Conservation (phyloP, 2,797 vertebrate genomes). For the Neomorphus geoffroyi region DNA sequence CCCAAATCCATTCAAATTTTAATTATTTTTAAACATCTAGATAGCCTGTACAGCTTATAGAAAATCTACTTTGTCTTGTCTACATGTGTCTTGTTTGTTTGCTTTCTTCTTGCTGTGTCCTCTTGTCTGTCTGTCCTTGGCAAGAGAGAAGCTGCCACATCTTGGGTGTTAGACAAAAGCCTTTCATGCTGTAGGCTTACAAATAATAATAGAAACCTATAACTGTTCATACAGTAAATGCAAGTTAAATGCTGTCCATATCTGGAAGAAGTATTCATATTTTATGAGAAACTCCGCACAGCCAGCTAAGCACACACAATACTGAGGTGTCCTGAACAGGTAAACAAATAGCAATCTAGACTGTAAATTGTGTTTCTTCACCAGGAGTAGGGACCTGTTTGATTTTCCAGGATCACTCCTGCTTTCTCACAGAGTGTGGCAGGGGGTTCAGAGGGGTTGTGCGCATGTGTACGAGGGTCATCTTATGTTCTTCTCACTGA, state of each 20-base stretch:
- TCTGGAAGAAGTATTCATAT: conserved; percentile 47
- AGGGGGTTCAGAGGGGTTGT: background rate
- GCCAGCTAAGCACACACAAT: background rate
- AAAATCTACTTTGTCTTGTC: background rate
- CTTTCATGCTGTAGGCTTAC: conserved; percentile 5
- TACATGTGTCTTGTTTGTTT: background rate
- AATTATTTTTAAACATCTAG: background rate
- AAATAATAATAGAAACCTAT: conserved; percentile 57
- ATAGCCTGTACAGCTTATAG: background rate
- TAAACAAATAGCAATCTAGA: background rate
- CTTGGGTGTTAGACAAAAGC: conserved; percentile 13
- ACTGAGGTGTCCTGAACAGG: background rate
- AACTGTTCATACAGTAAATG: conserved; percentile 25
- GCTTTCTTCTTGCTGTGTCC: background rate
- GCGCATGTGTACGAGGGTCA: fast-evolving
- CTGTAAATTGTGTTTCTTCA: background rate
- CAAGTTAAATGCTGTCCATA: background rate
- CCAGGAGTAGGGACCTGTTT: background rate
- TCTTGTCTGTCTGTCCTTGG: background rate
- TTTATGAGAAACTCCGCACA: conserved; percentile 20
- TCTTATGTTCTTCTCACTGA: background rate
- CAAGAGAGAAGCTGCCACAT: background rate
- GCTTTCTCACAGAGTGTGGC: background rate
- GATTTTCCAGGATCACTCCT: background rate
- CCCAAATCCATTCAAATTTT: background rate